Evolutionary conservation across 2,113 vertebrate genomes (phyloP).

Genomic region (Cricetomys ansorgei): DNA sequence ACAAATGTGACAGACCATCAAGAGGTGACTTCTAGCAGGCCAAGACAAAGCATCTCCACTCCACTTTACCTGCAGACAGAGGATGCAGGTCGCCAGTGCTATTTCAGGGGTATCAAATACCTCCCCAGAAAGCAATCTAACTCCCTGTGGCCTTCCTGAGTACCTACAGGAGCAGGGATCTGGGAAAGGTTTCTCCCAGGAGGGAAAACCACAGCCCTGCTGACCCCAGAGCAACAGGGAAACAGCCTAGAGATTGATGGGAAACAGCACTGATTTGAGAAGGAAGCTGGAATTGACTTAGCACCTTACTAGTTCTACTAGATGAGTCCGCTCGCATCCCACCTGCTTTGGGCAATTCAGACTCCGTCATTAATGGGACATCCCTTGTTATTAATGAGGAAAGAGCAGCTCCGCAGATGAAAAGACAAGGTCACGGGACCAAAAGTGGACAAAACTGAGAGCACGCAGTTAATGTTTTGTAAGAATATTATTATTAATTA

Average conservation of each 20-base stretch:
- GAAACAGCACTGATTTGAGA: too few species aligned
- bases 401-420: not conserved
- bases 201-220: accelerated
- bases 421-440: not conserved
- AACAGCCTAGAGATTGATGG: too few species aligned
- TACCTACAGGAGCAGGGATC: not conserved
- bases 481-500: too few species aligned
- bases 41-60: not conserved
- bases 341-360: not conserved
- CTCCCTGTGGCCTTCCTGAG: not conserved
- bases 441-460: not conserved
- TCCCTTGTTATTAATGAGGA: not conserved
- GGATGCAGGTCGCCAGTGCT: not conserved
- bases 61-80: not conserved
- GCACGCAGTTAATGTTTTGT: accelerated
- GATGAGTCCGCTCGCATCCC: not conserved
- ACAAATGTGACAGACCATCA: not conserved
- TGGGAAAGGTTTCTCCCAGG: not conserved
- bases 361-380: too few species aligned
- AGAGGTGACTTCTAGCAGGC: not conserved
- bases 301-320: not conserved
- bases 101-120: not conserved
- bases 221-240: not conserved
- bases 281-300: not conserved
- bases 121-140: not conserved